Conservation (phyloP, 2,113 vertebrate species). For the Delphinus delphis region DNA sequence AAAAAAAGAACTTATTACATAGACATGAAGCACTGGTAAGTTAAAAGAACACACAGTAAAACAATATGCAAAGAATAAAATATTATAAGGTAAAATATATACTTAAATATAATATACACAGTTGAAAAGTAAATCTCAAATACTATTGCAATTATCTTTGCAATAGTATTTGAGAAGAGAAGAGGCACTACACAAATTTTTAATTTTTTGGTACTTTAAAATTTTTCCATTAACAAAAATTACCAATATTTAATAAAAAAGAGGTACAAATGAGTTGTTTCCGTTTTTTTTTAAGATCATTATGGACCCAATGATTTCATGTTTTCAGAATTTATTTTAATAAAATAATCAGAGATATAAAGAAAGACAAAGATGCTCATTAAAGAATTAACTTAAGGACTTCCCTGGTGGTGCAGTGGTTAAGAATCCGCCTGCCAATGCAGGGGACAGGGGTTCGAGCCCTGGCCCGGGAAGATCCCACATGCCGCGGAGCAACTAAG, state of each 20-base stretch:
- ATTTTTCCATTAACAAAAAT: conserved; percentile 14
- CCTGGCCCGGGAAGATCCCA: too few relatives aligned
- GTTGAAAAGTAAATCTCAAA: not conserved
- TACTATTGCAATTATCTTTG: not conserved
- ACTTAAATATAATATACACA: not conserved
- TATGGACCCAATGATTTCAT: not conserved
- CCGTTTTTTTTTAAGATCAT: not conserved
- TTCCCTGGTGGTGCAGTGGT: too few relatives aligned
- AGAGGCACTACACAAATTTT: not conserved
- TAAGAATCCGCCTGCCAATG: too few relatives aligned
- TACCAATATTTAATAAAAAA: not conserved
- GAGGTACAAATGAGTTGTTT: not conserved
- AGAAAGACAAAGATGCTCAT: not conserved
- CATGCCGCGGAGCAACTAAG: too few relatives aligned
- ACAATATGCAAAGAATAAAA: not conserved
- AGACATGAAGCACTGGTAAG: not conserved
- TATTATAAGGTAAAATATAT: not conserved
- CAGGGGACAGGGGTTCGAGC: too few relatives aligned
- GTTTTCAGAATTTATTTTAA: not conserved
- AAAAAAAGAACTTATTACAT: not conserved
- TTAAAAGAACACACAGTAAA: not conserved
- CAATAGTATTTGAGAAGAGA: not conserved
- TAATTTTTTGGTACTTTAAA: not conserved
- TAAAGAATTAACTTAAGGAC: not conserved
- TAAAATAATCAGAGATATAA: not conserved